Conservation (phyloP, 1,140 invertebrate species). For the Nasonia vitripennis region DNA sequence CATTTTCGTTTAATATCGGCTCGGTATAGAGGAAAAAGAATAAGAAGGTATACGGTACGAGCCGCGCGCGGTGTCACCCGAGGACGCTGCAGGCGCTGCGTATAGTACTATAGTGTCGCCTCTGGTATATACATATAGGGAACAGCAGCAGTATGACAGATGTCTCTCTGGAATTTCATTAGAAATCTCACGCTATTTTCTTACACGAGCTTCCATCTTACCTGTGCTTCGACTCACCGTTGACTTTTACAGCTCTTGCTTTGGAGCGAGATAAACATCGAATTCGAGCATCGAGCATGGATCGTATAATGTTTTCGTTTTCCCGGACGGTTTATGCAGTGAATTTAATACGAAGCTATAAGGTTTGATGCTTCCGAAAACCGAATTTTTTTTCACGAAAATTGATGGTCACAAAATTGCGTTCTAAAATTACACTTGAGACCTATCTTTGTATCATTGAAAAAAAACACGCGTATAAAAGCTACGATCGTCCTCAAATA, state of each 20-base stretch:
- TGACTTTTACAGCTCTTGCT: not conserved
- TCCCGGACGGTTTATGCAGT: not conserved
- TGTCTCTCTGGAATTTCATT: slow-evolving; percentile 49
- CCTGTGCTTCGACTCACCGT: slow-evolving; percentile 17
- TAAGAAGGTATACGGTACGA: not conserved
- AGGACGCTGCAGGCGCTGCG: not conserved
- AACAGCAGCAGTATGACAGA: slow-evolving; percentile 32
- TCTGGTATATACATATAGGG: not conserved
- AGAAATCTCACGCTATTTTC: slow-evolving; percentile 6
- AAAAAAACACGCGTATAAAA: not conserved
- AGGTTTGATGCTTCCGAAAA: too few relatives aligned
- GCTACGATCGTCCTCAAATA: not conserved
- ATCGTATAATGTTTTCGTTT: not conserved
- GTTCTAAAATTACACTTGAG: not conserved
- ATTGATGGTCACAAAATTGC: not conserved
- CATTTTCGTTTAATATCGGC: slow-evolving; percentile 42
- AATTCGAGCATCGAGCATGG: slow-evolving; percentile 32
- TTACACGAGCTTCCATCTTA: not conserved
- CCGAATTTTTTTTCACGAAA: not conserved
- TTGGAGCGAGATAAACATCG: slow-evolving; percentile 29
- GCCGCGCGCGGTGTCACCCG: slow-evolving; percentile 4
- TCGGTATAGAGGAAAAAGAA: slow-evolving; percentile 4
- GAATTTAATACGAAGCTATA: too few relatives aligned
- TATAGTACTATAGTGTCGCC: too few relatives aligned
- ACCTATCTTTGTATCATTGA: not conserved